Evolutionary conservation across 2,888 invertebrate genomes (phyloP), one percentile per base, ranked within the genome.

Genomic region (Melanostoma scalare): DNA sequence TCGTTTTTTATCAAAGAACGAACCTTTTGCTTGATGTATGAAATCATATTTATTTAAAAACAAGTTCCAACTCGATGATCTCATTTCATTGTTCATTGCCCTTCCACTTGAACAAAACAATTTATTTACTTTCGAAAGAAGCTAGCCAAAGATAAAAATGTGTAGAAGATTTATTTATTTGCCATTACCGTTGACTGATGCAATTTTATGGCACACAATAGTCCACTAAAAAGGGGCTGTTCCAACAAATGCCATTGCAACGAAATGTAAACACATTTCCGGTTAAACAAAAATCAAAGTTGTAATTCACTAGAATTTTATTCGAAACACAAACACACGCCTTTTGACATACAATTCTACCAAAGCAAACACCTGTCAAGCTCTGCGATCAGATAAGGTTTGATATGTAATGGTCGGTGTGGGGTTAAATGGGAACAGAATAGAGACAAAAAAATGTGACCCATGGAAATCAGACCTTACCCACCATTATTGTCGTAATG

Each of bases 341-440:
- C 30, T 20, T 4, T 48, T 30, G 20, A 38, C 30, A 63, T 63
- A 38, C 38, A 50, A 63, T 50, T 40, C 50, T 30, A 50, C 50
- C 38, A 40, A 75, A 67, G 42, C 58, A 38, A 75, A 53, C 75
- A 68, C 75, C 75, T 75, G 75, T 75, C 75, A 68, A 35, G 52
- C 33, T 53, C 10, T 46, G 2, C 44, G 31, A 75, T 68, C 75
- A 46, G 75, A 75, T 75, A 75, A 53, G 42, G n/a, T 40, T 9
- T 52, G 52, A 31, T 48, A 30, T 33, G n/a, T 8, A 10, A 2
- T 48, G 48, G 6, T 63, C 20, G 4, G 36, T 63, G 9, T 46
- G 9, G 68, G 68, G 68, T 75, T 60, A 68, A 75, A 46, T 44
- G 68, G 31, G 68, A 31, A 52, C 65, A 52, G 20, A 20, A 20